Evolutionary conservation across 2,113 vertebrate species (phyloP), one percentile per base, ranked within the genome.

Genomic region (Albula goreensis): DNA sequence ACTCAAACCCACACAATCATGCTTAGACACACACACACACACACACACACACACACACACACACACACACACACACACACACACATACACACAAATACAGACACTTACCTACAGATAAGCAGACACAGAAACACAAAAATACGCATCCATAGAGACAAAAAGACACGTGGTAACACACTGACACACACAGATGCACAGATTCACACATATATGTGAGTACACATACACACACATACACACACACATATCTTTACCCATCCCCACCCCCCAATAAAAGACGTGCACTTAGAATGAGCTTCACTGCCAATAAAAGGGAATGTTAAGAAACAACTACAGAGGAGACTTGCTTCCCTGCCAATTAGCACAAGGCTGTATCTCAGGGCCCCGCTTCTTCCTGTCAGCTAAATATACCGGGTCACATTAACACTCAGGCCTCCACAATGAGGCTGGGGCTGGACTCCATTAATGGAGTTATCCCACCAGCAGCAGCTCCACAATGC

Each of bases 401-500:
- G 91, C 92, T 95, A 95, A 96, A 95, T 94, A 93, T 93, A 94
- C 85, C 91, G 92, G 91, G 94, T 95, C 92, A 94, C 92, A 94
- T 95, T 94, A 95, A 92, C 89, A 93, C 87, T 70, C 84, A 86
- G 89, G 85, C 50, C 86, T 95, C 94, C 92, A 95, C 95, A 95
- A 95, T 95, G 95, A 93, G 87, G 85, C 82, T 90, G 92, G 31
- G 93, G 92, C 90, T 41, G 82, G 94, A 95, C 95, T 91, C 92
- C 93, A 92, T 96, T 96, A 96, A 95, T 92, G 89, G 90, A 90
- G 89, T 91, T 93, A 89, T 60, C 83, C 86, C 94, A 92, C 90
- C 94, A 95, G 94, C 95, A 93, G 93, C 95, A 95, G 95, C 90
- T 88, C 90, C 88, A 92, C 92, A 92, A 89, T 91, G 92, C 93